Percentiles rank a stretch among this genome's conserved stretches.
Conservation (phyloP, 2,888 invertebrate species). For the Coleophora flavipennella region DNA sequence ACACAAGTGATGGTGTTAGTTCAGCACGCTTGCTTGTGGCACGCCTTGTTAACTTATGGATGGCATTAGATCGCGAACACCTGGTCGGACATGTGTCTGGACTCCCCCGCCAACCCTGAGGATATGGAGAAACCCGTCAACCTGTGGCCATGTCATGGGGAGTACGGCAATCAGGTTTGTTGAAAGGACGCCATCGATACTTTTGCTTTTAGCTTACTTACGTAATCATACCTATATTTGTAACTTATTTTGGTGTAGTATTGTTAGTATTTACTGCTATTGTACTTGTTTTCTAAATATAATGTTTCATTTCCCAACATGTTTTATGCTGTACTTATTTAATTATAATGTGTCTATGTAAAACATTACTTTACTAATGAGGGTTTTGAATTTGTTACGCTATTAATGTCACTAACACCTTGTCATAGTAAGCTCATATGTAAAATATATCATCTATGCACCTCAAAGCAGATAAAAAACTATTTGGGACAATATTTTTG, state of each 20-base stretch:
- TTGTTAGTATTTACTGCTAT: too few species aligned
- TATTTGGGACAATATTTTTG: too few species aligned
- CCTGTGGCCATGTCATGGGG: conserved; percentile 96
- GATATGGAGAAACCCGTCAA: conserved; percentile 92
- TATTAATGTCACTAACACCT: too few species aligned
- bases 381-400: too few species aligned
- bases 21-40: conserved; percentile 63
- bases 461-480: too few species aligned
- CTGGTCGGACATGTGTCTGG: conserved; percentile 79
- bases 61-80: conserved; percentile 76
- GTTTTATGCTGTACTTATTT: too few species aligned
- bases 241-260: conserved; percentile 1
- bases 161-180: conserved; percentile 98
- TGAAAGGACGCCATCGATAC: conserved; percentile 3
- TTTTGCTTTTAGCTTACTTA: not conserved
- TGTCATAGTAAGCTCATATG: too few species aligned
- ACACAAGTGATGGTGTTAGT: conserved; percentile 44
- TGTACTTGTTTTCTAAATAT: too few species aligned
- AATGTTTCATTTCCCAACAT: too few species aligned
- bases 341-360: too few species aligned
- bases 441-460: too few species aligned
- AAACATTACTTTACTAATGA: too few species aligned
- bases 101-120: conserved; percentile 83
- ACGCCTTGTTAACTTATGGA: conserved; percentile 59
- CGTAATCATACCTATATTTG: not conserved